Evolutionary conservation across 2,797 vertebrate species (phyloP).

Genomic region (Cuculus canorus): DNA sequence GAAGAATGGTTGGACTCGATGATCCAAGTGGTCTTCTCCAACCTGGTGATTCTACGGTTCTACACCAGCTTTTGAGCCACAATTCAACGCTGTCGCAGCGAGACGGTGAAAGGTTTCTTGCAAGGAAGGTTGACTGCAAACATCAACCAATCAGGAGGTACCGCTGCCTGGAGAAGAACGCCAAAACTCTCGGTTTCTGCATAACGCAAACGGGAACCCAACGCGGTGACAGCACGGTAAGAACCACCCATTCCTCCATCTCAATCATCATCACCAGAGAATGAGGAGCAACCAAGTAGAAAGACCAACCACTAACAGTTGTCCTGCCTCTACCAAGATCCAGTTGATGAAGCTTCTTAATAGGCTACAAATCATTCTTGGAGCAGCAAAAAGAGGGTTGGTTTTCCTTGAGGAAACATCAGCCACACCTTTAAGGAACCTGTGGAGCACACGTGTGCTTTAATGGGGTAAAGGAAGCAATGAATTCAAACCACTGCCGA

Average conservation of each 20-base stretch:
- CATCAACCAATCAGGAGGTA: not conserved
- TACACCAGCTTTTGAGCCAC: not conserved
- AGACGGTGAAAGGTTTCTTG: not conserved
- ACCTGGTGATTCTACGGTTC: too few relatives aligned
- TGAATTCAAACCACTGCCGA: not conserved
- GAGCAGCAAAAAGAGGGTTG: not conserved
- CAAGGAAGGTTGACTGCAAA: not conserved
- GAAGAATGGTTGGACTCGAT: too few relatives aligned
- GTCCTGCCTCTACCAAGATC: not conserved
- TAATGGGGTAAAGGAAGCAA: not conserved
- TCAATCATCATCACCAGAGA: not conserved
- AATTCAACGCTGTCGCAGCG: fast-evolving
- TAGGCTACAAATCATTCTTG: not conserved
- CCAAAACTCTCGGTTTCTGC: fast-evolving
- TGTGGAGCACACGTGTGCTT: fast-evolving
- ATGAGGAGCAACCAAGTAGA: not conserved
- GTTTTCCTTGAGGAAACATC: not conserved
- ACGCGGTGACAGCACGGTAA: fast-evolving
- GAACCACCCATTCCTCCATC: fast-evolving
- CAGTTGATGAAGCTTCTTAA: not conserved
- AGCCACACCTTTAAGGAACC: fast-evolving
- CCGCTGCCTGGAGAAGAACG: not conserved
- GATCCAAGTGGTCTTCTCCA: too few relatives aligned
- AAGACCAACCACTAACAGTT: not conserved
- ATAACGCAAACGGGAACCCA: fast-evolving